Percentiles rank a stretch among this genome's conserved stretches.
Evolutionary conservation across 1,140 invertebrate genomes (phyloP).

Genomic region (Drosophila obscura): DNA sequence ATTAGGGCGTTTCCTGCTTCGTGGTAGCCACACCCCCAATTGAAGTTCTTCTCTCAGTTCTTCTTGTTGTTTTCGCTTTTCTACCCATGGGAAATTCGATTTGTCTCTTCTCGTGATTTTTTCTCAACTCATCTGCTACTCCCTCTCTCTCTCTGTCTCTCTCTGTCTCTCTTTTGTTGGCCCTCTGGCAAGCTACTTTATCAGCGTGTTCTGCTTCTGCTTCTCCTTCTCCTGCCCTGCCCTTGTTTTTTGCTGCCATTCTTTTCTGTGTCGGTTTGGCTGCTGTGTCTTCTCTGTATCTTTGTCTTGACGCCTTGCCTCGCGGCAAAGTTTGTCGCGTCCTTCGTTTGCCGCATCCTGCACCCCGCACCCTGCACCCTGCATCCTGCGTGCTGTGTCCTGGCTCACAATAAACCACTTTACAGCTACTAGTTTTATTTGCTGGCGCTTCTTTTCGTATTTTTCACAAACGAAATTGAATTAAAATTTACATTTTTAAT

Average conservation of each 20-base stretch:
- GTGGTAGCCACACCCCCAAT: not conserved
- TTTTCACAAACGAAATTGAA: constrained; percentile 65
- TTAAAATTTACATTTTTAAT: constrained; percentile 82
- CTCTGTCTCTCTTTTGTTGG: constrained; percentile 21
- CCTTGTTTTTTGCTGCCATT: constrained; percentile 5
- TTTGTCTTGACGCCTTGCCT: constrained; percentile 62
- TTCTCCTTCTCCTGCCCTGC: not conserved
- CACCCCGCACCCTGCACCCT: not conserved
- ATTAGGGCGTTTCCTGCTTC: constrained; percentile 12
- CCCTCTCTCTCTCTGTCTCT: not conserved
- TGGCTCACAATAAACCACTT: constrained; percentile 77
- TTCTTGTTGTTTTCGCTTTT: constrained; percentile 15
- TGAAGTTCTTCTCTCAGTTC: not conserved
- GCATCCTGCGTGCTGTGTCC: constrained; percentile 21
- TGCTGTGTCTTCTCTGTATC: constrained; percentile 33
- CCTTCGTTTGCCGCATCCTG: constrained; percentile 28
- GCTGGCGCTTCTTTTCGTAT: constrained; percentile 44
- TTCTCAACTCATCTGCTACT: not conserved
- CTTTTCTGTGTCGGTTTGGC: constrained; percentile 39
- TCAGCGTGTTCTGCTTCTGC: constrained; percentile 46
- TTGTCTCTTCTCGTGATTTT: constrained; percentile 49
- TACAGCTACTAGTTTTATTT: constrained; percentile 65
- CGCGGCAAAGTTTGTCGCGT: constrained; percentile 76
- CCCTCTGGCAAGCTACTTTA: constrained; percentile 69
- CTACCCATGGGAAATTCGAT: constrained; percentile 58